Conservation (phyloP, 1,140 invertebrate species). For the Brachionus plicatilis region DNA sequence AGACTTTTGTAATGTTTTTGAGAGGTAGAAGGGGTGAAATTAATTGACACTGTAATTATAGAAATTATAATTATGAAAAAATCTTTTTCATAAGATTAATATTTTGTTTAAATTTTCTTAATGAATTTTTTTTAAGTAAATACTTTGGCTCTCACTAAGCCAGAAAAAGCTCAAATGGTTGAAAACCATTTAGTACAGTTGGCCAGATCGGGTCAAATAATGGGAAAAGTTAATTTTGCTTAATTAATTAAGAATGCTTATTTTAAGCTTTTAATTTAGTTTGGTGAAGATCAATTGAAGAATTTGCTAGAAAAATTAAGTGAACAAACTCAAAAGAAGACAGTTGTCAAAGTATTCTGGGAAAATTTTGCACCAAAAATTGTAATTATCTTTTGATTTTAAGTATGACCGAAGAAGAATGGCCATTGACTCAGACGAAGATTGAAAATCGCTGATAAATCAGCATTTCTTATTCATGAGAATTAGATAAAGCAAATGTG, state of each 20-base stretch:
- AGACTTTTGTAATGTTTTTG: too few relatives aligned
- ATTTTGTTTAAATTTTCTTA: not conserved
- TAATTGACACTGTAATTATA: too few relatives aligned
- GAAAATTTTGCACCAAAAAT: not conserved
- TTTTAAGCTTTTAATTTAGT: conserved; percentile 47
- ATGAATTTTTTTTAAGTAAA: conserved; percentile 67
- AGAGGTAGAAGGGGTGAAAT: too few relatives aligned
- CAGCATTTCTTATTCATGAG: not conserved
- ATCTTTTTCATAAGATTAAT: too few relatives aligned
- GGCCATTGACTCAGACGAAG: conserved; percentile 72
- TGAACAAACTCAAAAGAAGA: conserved; percentile 69
- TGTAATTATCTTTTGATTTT: conserved; percentile 40
- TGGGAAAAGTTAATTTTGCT: conserved; percentile 48
- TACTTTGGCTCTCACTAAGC: conserved; percentile 83
- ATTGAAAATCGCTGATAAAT: conserved; percentile 56
- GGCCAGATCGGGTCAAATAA: conserved; percentile 61
- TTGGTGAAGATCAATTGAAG: conserved; percentile 78
- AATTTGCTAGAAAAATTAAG: conserved; percentile 76
- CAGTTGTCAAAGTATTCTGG: conserved; percentile 68
- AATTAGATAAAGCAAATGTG: not conserved
- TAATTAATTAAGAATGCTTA: not conserved
- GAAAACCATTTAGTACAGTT: conserved; percentile 86
- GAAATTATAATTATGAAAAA: too few relatives aligned
- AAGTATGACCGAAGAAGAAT: conserved; percentile 75
- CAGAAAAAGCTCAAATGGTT: conserved; percentile 86